Conservation (phyloP, 2,797 vertebrate genomes). For the Knipowitschia caucasica region DNA sequence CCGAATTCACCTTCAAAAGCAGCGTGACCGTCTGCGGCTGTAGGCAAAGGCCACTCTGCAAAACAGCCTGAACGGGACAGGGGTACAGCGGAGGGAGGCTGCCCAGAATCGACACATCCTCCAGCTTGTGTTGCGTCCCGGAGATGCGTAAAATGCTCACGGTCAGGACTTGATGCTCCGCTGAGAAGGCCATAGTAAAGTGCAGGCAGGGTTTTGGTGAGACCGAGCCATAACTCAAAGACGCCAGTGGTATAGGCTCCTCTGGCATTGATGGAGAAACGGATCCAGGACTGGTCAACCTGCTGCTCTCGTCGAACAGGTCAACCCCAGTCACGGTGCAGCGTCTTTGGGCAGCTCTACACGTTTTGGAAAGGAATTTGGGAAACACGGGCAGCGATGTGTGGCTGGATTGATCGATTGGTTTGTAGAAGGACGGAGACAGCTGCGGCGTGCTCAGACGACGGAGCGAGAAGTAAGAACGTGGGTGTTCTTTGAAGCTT, state of each 20-base stretch:
- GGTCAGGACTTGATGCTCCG: conserved; percentile 58
- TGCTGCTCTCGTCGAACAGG: conserved; percentile 50
- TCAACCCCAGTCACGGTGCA: conserved; percentile 62
- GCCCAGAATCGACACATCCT: conserved; percentile 67
- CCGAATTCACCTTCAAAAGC: conserved; percentile 60
- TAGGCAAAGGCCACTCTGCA: conserved; percentile 36
- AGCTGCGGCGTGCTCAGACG: conserved; percentile 55
- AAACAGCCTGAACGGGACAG: conserved; percentile 49
- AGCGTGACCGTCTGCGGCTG: conserved; percentile 54
- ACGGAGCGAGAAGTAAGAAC: conserved; percentile 59
- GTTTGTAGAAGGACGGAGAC: conserved; percentile 47
- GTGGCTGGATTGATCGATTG: conserved; percentile 49
- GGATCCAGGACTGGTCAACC: conserved; percentile 41
- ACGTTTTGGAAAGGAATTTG: conserved; percentile 64
- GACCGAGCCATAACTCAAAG: conserved; percentile 50
- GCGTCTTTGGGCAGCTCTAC: conserved; percentile 62
- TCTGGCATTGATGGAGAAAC: conserved; percentile 35
- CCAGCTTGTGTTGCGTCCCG: conserved; percentile 53
- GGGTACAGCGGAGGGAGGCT: conserved; percentile 69
- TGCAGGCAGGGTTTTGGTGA: conserved; percentile 63
- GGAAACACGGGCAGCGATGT: conserved; percentile 64
- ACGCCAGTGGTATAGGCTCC: conserved; percentile 54
- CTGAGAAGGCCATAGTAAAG: conserved; percentile 73
- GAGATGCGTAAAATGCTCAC: conserved; percentile 65
- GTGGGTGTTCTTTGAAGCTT: conserved; percentile 40